phyloP scores from a whole-genome alignment of 2,113 vertebrate species.

The Agapornis roseicollis region DNA sequence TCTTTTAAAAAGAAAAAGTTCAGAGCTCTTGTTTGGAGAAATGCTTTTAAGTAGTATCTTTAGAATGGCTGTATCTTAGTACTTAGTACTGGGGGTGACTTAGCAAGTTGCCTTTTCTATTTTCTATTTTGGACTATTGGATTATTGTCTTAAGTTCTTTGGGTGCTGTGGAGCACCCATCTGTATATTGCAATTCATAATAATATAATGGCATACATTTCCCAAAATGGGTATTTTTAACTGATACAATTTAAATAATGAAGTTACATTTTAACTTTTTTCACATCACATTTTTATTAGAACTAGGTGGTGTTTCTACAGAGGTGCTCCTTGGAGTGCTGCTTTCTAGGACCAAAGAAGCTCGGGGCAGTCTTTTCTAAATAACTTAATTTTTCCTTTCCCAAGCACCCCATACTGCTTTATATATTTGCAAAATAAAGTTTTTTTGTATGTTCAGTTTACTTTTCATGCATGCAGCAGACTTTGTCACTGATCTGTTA shows the following conservation, averaged over 20 bases:
- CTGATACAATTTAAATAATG: neutral
- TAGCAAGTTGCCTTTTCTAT: neutral
- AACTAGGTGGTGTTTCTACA: neutral
- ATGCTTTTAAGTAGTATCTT: conserved; percentile 29
- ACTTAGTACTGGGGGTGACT: neutral
- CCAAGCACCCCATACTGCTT: neutral
- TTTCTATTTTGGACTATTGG: neutral
- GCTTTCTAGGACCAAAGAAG: neutral
- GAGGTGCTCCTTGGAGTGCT: neutral
- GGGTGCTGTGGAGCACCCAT: neutral
- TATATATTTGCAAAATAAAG: neutral
- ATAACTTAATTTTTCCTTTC: neutral
- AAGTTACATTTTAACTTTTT: neutral
- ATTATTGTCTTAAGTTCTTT: neutral
- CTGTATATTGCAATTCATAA: neutral
- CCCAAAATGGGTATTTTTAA: neutral
- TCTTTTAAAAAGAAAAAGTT: conserved; percentile 59
- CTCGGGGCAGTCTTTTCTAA: neutral
- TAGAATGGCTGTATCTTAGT: neutral
- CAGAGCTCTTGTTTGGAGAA: conserved; percentile 49
- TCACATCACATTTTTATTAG: neutral
- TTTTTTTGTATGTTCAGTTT: neutral
- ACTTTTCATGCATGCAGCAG: neutral
- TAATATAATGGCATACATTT: rapidly evolving
- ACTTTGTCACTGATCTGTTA: neutral